Evolutionary conservation across 2,113 vertebrate genomes (phyloP).

Genomic region (Entomyzon cyanotis): DNA sequence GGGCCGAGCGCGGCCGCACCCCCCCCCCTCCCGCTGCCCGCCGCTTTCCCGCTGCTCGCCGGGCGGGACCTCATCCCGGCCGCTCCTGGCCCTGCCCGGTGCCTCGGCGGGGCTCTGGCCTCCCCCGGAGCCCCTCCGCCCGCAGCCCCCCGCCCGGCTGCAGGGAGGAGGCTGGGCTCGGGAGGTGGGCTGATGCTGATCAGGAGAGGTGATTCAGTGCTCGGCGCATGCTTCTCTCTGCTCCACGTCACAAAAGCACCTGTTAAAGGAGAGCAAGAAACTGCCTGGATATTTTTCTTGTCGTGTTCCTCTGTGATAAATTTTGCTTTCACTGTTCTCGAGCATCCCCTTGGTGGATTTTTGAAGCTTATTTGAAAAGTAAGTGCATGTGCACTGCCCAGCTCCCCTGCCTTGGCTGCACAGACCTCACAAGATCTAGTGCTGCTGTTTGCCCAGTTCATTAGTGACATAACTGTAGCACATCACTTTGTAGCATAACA

Average conservation of each 20-base stretch:
- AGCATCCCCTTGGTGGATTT: not conserved
- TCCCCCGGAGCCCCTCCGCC: not conserved
- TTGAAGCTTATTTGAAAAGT: not conserved
- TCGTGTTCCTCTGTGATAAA: not conserved
- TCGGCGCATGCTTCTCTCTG: not conserved
- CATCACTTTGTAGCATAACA: not conserved
- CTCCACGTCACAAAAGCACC: not conserved
- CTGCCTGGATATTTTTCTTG: not conserved
- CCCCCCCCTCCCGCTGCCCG: not conserved
- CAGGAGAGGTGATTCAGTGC: not conserved
- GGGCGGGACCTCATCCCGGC: not conserved
- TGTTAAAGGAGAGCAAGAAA: not conserved
- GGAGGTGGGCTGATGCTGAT: constrained; percentile 64
- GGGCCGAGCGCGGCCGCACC: not conserved
- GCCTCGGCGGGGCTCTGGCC: not conserved
- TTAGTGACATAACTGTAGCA: not conserved
- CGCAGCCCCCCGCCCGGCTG: not conserved
- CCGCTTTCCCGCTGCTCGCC: not conserved
- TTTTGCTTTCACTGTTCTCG: not conserved
- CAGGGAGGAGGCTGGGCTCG: constrained; percentile 32
- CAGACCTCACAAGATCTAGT: not conserved
- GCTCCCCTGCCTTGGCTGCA: not conserved
- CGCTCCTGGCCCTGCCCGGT: not conserved
- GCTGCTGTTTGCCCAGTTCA: not conserved
- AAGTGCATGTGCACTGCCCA: not conserved